Evolutionary conservation across 2,113 vertebrate species (phyloP).

Genomic region (Penelope pileata): DNA sequence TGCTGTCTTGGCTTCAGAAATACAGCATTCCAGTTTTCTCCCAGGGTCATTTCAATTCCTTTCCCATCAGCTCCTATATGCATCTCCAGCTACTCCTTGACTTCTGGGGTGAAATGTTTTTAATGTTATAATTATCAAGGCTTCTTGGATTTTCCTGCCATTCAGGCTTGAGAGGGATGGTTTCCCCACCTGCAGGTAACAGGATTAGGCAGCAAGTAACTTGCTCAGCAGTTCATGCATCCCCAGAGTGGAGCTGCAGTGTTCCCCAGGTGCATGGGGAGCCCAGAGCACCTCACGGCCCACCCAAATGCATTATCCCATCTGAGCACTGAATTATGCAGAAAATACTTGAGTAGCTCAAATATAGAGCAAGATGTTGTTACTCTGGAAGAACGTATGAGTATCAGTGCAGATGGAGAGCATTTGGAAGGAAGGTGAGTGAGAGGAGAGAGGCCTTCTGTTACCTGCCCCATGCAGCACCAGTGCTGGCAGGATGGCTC

Average conservation of each 20-base stretch:
- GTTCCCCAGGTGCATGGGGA: not conserved
- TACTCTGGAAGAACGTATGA: conserved; percentile 71
- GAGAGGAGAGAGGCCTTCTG: conserved; percentile 3
- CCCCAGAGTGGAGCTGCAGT: not conserved
- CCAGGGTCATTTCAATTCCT: conserved; percentile 15
- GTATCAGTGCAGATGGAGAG: conserved; percentile 63
- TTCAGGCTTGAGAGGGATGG: not conserved
- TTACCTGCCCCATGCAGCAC: conserved; percentile 27
- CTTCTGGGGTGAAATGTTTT: conserved; percentile 29
- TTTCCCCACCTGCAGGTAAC: not conserved
- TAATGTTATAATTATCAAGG: conserved; percentile 37
- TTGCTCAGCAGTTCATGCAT: not conserved
- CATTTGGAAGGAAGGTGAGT: conserved; percentile 14
- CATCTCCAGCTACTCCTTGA: conserved; percentile 6
- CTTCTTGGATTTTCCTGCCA: not conserved
- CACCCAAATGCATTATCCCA: conserved; percentile 64
- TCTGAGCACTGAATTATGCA: conserved; percentile 73
- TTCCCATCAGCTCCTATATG: not conserved
- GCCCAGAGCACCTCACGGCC: not conserved
- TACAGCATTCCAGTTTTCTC: conserved; percentile 50
- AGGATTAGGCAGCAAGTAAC: not conserved
- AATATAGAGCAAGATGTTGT: conserved; percentile 72
- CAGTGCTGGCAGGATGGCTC: not conserved
- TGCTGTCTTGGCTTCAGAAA: conserved; percentile 51
- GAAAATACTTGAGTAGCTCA: conserved; percentile 69